A percentile compares a stretch with the other conserved stretches of the same genome.
These are phyloP conservation scores for Hydrocynus forskahlii DNA, from an alignment of 2,797 vertebrate genomes.

Conservation along the genomic window DNA sequence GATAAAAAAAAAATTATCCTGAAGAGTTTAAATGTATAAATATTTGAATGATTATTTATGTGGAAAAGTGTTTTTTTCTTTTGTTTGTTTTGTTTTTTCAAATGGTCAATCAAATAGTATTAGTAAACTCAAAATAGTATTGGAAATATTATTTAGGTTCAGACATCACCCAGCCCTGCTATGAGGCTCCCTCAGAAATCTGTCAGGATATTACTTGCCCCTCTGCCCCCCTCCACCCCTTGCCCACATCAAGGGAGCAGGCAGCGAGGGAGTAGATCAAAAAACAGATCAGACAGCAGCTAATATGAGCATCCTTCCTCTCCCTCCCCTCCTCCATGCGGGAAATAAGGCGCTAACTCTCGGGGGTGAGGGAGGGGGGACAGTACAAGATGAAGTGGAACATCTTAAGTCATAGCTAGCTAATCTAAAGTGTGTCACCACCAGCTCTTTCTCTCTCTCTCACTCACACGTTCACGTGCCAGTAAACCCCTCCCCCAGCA, in stretches of 20 bases:
- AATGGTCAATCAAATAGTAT: no score
- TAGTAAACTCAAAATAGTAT: no score
- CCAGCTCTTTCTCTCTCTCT: conserved; percentile 22
- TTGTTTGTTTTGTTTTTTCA: no score
- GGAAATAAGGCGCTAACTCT: conserved; percentile 31
- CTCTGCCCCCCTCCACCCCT: background rate
- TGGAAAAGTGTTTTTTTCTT: no score
- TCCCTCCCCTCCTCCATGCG: conserved; percentile 5
- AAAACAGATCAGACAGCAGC: conserved; percentile 50
- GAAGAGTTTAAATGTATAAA: no score
- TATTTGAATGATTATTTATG: no score
- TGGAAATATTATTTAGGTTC: background rate
- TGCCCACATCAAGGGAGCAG: background rate
- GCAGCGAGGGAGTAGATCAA: conserved; percentile 53
- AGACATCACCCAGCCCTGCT: background rate
- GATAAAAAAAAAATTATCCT: no score
- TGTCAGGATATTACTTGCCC: conserved; percentile 38
- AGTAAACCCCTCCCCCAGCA: background rate
- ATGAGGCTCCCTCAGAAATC: conserved; percentile 16
- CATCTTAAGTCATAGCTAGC: conserved; percentile 28
- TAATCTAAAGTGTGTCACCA: conserved; percentile 51
- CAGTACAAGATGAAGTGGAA: conserved; percentile 45
- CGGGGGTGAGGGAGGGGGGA: conserved; percentile 11
- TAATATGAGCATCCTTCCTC: conserved; percentile 48
- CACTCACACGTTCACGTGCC: conserved; percentile 15